Evolutionary conservation across 2,113 vertebrate species (phyloP), one percentile per base, ranked within the genome.

Genomic region (Centrocercus urophasianus): DNA sequence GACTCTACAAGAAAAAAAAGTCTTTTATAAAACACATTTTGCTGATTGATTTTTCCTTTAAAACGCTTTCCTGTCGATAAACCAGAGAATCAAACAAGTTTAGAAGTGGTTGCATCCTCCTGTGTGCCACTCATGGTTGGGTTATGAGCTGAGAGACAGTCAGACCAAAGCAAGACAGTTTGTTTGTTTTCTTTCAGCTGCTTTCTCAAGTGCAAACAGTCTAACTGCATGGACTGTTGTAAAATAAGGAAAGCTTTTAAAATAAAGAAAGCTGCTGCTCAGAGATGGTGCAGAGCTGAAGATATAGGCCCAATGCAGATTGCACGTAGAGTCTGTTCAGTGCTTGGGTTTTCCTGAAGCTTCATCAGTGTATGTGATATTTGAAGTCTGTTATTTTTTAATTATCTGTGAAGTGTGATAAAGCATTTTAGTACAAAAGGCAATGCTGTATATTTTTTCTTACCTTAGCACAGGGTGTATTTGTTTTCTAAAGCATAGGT

Each of bases 191-290:
- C 61, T 91, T 73, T 78, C 60, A 71, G 0, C 56, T 92, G 61
- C 0, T 81, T 90, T 86, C 93, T 73, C 70, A 78, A 96, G 77
- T 79, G 88, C 83, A 95, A 84, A 82, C 83, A 89, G 54, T 48
- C 18, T 66, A 78, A 79, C 84, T 72, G 83, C 88, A 79, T 25
- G 30, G 66, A 42, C 75, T 93, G 70, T 36, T 79, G 34, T 63
- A 63, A 90, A 71, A 57, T 65, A 92, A 92, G 90, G 83, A 84
- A 88, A 52, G 83, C 65, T 56, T 56, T 30, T 56, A 56, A 30
- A 72, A 59, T 65, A 88, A 92, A 93, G 83, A 84, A 88, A 43
- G 83, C 88, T 93, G 7, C 19, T 69, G 54, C 57, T 75, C 56
- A 75, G 81, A 45, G 86, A 69, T 20, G 74, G 81, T 75, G 83